Percentiles rank a stretch among this genome's conserved stretches.
phyloP scores from a whole-genome alignment of 2,797 vertebrate genomes.

The Columba guinea region DNA sequence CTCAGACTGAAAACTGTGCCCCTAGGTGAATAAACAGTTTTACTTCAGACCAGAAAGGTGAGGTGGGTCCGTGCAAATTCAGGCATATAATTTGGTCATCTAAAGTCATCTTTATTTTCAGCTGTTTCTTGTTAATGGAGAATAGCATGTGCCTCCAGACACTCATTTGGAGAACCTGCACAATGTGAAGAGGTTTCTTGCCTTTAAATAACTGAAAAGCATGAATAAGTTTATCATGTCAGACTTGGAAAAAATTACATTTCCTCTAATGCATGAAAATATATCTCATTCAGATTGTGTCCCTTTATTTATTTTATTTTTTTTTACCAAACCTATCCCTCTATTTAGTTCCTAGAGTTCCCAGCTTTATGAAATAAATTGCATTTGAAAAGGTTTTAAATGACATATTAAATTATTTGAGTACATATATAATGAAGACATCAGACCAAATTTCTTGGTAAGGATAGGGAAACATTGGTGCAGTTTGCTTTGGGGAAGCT shows the following conservation, averaged over 20 bases:
- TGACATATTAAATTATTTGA: not conserved
- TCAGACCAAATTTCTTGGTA: not conserved
- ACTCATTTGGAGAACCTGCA: not conserved
- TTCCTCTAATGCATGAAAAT: not conserved
- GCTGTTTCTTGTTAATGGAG: not conserved
- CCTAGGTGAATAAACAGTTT: not conserved
- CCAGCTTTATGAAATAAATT: not conserved
- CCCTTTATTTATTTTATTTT: too few relatives aligned
- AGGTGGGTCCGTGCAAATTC: fast-evolving
- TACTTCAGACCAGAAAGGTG: not conserved
- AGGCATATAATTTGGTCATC: not conserved
- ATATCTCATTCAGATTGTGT: not conserved
- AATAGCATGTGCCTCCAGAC: not conserved
- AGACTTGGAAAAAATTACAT: not conserved
- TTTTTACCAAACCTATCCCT: fast-evolving
- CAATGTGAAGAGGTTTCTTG: fast-evolving
- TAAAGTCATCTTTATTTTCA: not conserved
- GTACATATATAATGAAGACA: not conserved
- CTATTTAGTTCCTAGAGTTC: not conserved
- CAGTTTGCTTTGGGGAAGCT: not conserved
- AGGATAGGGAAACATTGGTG: not conserved
- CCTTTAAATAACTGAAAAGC: not conserved
- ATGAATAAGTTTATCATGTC: not conserved
- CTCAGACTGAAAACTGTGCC: not conserved
- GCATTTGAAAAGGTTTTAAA: not conserved